Evolutionary conservation across 2,113 vertebrate species (phyloP).

Genomic region (Oreochromis aureus): DNA sequence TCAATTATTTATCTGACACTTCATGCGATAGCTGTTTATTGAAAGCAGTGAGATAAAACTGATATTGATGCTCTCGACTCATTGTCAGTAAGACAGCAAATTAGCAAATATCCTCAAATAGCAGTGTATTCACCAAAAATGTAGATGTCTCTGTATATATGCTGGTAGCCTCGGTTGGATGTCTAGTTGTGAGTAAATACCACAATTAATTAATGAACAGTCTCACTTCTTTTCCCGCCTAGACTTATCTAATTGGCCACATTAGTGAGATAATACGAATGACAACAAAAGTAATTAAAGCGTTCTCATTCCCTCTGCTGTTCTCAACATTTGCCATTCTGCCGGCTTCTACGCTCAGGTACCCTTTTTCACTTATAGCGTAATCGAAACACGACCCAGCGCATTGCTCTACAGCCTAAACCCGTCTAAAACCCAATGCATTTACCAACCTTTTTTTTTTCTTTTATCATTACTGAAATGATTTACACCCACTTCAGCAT

Average conservation of each 20-base stretch:
- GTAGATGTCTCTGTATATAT: background rate
- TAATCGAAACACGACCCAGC: constrained; percentile 41
- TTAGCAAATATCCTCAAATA: background rate
- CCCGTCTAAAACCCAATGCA: constrained; percentile 38
- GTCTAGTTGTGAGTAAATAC: background rate
- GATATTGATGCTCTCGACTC: constrained; percentile 11
- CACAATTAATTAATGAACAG: background rate
- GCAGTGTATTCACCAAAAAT: background rate
- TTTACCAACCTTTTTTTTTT: constrained; percentile 44
- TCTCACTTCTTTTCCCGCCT: constrained; percentile 2
- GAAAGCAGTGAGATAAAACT: background rate
- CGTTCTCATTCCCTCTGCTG: constrained; percentile 6
- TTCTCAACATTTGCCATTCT: constrained; percentile 37
- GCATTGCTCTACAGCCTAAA: constrained; percentile 41
- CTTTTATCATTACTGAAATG: constrained; percentile 47
- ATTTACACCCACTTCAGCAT: constrained; percentile 63
- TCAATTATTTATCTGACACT: background rate
- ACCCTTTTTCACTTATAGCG: constrained; percentile 5
- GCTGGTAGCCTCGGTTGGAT: background rate
- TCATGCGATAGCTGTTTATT: background rate
- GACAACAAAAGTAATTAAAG: constrained; percentile 62
- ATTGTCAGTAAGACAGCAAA: background rate
- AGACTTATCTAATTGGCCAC: constrained; percentile 26
- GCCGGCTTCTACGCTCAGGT: background rate
- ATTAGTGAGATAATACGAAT: constrained; percentile 49